These are phyloP conservation scores for Eucera pruinosa DNA, from an alignment of 2,888 invertebrate species.

Conservation along the genomic window DNA sequence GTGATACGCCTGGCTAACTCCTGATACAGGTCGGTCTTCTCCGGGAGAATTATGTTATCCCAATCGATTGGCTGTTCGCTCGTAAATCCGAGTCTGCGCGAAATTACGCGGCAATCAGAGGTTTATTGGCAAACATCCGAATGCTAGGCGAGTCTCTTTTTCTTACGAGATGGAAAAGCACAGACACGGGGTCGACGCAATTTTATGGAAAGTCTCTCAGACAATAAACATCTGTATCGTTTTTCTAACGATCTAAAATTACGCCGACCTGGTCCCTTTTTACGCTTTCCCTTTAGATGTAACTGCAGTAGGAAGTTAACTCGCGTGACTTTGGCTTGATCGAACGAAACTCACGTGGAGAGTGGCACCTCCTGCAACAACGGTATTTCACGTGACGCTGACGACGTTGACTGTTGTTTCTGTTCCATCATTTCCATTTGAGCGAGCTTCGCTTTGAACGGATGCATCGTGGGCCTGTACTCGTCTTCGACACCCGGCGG, in stretches of 20 bases:
- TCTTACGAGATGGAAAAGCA: constrained; percentile 6
- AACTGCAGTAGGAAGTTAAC: not conserved
- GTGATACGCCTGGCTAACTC: constrained; percentile 88
- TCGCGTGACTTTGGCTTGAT: not conserved
- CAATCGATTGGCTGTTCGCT: constrained; percentile 87
- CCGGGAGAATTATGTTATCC: constrained; percentile 87
- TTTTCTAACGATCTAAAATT: not conserved
- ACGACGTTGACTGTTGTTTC: constrained; percentile 59
- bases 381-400: constrained; percentile 51
- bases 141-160: constrained; percentile 3
- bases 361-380: constrained; percentile 77
- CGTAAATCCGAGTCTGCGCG: constrained; percentile 86
- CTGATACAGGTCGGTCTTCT: constrained; percentile 88
- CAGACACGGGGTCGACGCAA: constrained; percentile 6
- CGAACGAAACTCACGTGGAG: constrained; percentile 75
- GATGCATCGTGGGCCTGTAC: constrained; percentile 75
- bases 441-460: constrained; percentile 65
- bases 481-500: constrained; percentile 59
- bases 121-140: constrained; percentile 40
- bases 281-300: not conserved
- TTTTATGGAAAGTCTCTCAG: not conserved
- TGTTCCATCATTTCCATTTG: constrained; percentile 74
- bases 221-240: not conserved
- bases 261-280: constrained; percentile 3
- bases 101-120: constrained; percentile 49